phyloP scores from a whole-genome alignment of 1,140 invertebrate genomes.

The Sinella curviseta region DNA sequence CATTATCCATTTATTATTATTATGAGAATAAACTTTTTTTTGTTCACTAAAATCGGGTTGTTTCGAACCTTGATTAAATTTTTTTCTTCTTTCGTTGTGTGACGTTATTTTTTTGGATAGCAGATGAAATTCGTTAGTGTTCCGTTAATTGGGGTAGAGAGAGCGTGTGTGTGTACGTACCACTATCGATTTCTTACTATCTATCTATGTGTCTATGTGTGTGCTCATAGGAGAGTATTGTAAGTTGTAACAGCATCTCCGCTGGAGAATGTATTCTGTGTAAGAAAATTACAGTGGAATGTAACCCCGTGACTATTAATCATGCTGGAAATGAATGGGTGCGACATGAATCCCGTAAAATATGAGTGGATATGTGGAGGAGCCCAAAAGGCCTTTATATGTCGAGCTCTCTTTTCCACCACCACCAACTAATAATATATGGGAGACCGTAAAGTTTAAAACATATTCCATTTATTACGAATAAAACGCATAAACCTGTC shows the following conservation, averaged over 20 bases:
- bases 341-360: slow-evolving; percentile 25
- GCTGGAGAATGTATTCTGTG: too few species aligned
- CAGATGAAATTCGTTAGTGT: too few species aligned
- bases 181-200: too few species aligned
- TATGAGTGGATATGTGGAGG: background rate
- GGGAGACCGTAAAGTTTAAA: slow-evolving; percentile 34
- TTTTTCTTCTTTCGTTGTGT: too few species aligned
- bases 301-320: slow-evolving; percentile 1
- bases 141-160: too few species aligned
- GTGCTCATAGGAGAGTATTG: too few species aligned
- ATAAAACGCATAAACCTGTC: slow-evolving; percentile 43
- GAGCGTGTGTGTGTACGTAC: too few species aligned
- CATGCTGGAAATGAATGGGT: slow-evolving; percentile 22
- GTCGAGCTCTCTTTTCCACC: background rate
- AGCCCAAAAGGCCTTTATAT: too few species aligned
- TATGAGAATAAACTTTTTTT: slow-evolving; percentile 15
- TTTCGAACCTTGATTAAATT: slow-evolving; percentile 5
- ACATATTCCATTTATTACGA: slow-evolving; percentile 46
- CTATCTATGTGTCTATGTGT: too few species aligned
- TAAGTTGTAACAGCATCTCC: too few species aligned
- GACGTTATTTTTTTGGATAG: too few species aligned
- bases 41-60: too few species aligned
- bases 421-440: slow-evolving; percentile 12
- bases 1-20: slow-evolving; percentile 21
- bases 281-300: background rate